A percentile compares a stretch with the other conserved stretches of the same genome.
Conservation (phyloP, 2,888 invertebrate species). For the Caenorhabditis macrosperma region DNA sequence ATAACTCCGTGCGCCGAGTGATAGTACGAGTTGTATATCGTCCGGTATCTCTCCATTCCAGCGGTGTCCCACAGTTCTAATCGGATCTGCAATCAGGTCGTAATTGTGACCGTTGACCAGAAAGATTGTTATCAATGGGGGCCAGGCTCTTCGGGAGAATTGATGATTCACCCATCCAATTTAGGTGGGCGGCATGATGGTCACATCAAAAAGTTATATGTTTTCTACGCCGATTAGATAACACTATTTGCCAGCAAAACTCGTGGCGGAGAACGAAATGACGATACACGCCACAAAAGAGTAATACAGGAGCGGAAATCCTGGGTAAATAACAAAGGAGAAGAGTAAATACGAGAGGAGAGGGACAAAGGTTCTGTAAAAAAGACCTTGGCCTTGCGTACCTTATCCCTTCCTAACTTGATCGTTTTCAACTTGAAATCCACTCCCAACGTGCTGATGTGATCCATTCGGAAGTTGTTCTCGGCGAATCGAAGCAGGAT, state of each 20-base stretch:
- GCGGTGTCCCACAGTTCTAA: slow-evolving; percentile 79
- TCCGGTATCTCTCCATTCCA: slow-evolving; percentile 79
- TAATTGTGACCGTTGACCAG: slow-evolving; percentile 40
- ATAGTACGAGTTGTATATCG: slow-evolving; percentile 80
- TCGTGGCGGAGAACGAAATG: slow-evolving; percentile 20
- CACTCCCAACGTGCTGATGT: slow-evolving; percentile 79
- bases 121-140: slow-evolving; percentile 32
- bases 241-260: slow-evolving; percentile 3
- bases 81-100: slow-evolving; percentile 66
- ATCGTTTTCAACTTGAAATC: slow-evolving; percentile 81
- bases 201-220: neutral
- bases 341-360: slow-evolving; percentile 35
- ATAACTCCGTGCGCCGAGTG: slow-evolving; percentile 80
- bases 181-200: too few relatives aligned
- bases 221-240: slow-evolving; percentile 10
- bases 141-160: slow-evolving; percentile 16
- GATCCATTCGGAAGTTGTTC: slow-evolving; percentile 76
- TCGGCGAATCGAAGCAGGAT: slow-evolving; percentile 80
- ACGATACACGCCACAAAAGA: slow-evolving; percentile 28
- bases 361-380: slow-evolving; percentile 38
- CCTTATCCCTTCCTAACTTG: slow-evolving; percentile 79
- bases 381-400: slow-evolving; percentile 30
- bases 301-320: slow-evolving; percentile 47
- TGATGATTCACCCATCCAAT: slow-evolving; percentile 24
- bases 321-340: slow-evolving; percentile 23